Percentiles rank a stretch among this genome's conserved stretches.
Evolutionary conservation across 1,140 invertebrate genomes (phyloP).

Genomic region (Heliconius nattereri): DNA sequence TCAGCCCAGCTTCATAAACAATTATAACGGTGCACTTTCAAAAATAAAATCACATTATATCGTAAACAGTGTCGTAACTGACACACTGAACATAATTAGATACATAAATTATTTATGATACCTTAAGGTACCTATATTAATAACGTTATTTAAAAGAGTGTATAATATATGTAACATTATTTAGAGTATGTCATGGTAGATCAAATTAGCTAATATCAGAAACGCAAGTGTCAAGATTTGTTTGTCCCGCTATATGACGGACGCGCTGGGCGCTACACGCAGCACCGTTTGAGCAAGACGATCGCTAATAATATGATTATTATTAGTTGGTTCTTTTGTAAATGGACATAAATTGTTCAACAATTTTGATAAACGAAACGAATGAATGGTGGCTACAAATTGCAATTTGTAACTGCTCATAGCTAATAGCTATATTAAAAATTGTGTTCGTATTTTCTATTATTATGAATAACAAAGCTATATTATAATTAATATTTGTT

Average conservation of each 20-base stretch:
- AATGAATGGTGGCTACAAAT: conserved; percentile 31
- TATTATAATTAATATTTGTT: neutral
- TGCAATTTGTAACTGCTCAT: conserved; percentile 19
- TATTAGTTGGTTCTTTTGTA: conserved; percentile 54
- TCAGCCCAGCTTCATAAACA: neutral
- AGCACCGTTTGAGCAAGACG: conserved; percentile 49
- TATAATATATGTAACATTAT: conserved; percentile 39
- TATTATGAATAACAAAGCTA: neutral
- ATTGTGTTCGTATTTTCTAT: neutral
- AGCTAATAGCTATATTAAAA: neutral
- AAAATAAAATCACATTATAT: neutral
- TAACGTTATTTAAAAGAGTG: conserved; percentile 44
- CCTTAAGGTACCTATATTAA: conserved; percentile 38
- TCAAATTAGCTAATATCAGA: conserved; percentile 56
- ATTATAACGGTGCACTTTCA: neutral
- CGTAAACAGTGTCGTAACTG: conserved; percentile 5
- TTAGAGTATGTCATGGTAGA: conserved; percentile 53
- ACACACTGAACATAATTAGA: conserved; percentile 20
- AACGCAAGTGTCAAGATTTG: conserved; percentile 69
- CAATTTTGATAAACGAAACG: conserved; percentile 41
- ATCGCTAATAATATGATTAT: conserved; percentile 72
- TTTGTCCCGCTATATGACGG: conserved; percentile 55
- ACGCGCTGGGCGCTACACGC: conserved; percentile 53
- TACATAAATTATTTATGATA: conserved; percentile 45
- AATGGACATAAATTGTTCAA: conserved; percentile 43